Evolutionary conservation across 1,140 invertebrate genomes (phyloP).

Genomic region (Hycleus phaleratus): DNA sequence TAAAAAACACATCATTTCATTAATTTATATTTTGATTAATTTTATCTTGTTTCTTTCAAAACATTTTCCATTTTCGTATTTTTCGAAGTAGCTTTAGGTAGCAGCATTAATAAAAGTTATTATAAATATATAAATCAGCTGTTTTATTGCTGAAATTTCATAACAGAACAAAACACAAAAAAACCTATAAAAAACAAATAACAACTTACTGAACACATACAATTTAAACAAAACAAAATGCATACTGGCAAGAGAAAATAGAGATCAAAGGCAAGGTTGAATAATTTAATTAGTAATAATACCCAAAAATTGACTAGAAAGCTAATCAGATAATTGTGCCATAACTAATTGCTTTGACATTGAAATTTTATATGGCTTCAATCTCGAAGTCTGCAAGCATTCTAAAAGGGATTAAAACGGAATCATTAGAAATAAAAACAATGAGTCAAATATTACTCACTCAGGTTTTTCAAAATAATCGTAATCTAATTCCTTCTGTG

Average conservation of each 20-base stretch:
- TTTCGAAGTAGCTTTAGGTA: neutral
- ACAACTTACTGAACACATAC: slow-evolving; percentile 3
- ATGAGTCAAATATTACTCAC: neutral
- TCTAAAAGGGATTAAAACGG: slow-evolving; percentile 16
- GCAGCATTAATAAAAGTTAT: neutral
- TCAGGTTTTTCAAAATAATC: slow-evolving; percentile 25
- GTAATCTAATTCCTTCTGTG: slow-evolving; percentile 27
- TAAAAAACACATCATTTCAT: neutral
- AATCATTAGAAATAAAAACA: neutral
- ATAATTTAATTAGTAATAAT: neutral
- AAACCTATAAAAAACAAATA: slow-evolving; percentile 3
- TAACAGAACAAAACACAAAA: neutral
- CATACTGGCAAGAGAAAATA: too few relatives aligned
- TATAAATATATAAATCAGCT: neutral
- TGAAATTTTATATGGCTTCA: slow-evolving; percentile 21
- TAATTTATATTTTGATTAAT: neutral
- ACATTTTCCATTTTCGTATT: neutral
- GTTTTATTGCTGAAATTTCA: neutral
- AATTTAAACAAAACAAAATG: neutral
- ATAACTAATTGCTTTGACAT: neutral
- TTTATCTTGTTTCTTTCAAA: neutral
- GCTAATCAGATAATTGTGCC: slow-evolving; percentile 5
- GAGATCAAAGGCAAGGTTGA: too few relatives aligned
- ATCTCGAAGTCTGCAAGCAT: slow-evolving; percentile 28
- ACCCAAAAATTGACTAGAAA: slow-evolving; percentile 8